Evolutionary conservation across 1,140 invertebrate species (phyloP).

Genomic region (Meloidogyne hapla): DNA sequence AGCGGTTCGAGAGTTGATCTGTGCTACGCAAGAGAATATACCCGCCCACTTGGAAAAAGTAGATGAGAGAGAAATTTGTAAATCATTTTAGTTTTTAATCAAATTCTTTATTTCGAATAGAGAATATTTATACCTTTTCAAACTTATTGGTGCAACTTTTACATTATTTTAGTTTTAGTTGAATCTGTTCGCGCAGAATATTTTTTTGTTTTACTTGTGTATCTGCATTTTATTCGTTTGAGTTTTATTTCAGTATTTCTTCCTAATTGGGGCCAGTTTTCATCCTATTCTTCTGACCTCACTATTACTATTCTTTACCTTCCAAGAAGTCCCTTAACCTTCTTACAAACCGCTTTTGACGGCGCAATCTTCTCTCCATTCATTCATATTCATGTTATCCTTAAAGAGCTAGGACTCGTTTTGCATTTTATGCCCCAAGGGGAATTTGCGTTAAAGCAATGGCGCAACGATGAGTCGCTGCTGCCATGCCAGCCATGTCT

Average conservation of each 20-base stretch:
- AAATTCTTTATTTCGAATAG: no score
- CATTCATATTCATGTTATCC: neutral
- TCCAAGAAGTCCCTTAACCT: neutral
- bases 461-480: neutral
- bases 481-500: neutral
- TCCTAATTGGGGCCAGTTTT: neutral
- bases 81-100: no score
- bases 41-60: neutral
- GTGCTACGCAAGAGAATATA: neutral
- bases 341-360: neutral
- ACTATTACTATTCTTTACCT: no score
- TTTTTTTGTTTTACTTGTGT: no score
- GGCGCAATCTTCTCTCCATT: neutral
- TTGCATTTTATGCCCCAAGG: neutral
- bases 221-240: neutral
- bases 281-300: neutral
- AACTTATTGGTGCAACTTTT: no score
- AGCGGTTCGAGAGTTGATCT: conserved; percentile 4
- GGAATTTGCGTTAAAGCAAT: neutral
- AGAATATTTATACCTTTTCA: no score
- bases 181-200: no score
- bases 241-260: neutral
- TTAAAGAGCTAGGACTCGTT: neutral
- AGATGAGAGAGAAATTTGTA: no score
- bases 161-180: no score